Conservation (phyloP, 2,113 vertebrate species). For the Solea solea region DNA sequence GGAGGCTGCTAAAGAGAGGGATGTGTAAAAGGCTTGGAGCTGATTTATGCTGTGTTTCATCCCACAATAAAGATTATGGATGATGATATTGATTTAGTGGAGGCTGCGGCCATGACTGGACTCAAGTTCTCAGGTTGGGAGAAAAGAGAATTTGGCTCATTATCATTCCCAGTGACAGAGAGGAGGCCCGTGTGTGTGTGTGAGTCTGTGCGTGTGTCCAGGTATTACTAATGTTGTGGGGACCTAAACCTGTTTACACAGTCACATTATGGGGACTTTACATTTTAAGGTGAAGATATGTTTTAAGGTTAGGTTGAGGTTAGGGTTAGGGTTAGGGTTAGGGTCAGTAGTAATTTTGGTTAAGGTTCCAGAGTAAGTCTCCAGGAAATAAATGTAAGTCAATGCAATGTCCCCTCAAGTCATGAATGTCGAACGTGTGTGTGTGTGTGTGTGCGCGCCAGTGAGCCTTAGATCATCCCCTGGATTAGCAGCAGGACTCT, state of each 20-base stretch:
- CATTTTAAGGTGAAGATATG: no score
- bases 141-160: slow-evolving; percentile 75
- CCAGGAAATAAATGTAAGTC: no score
- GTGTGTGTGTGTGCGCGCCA: slow-evolving; percentile 35
- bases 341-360: no score
- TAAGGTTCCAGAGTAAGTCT: no score
- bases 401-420: no score
- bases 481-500: slow-evolving; percentile 66
- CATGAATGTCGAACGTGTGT: background rate
- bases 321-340: no score
- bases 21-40: slow-evolving; percentile 71
- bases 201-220: background rate
- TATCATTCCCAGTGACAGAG: slow-evolving; percentile 69
- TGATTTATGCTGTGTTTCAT: slow-evolving; percentile 81
- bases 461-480: slow-evolving; percentile 66
- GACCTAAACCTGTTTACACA: no score
- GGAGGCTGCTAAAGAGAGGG: slow-evolving; percentile 65
- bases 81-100: slow-evolving; percentile 77
- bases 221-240: no score
- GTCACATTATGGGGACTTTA: no score
- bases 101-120: slow-evolving; percentile 76
- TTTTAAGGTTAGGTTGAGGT: no score
- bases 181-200: slow-evolving; percentile 41
- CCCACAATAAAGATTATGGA: slow-evolving; percentile 82
- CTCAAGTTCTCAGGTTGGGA: slow-evolving; percentile 66